phyloP scores from a whole-genome alignment of 2,888 invertebrate species.

The Galeruca laticollis region DNA sequence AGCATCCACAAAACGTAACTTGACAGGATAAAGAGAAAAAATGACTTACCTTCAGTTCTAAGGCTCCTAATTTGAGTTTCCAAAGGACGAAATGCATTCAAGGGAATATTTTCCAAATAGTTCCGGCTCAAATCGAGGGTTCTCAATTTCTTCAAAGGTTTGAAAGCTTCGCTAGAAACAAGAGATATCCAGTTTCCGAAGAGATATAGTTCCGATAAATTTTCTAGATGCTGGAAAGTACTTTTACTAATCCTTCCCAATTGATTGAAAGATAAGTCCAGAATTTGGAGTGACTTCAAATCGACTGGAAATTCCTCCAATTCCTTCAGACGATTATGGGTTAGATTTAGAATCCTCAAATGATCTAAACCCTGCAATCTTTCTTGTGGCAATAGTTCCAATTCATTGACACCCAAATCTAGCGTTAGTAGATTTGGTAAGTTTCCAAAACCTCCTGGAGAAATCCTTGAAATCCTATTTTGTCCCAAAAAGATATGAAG shows the following conservation, averaged over 20 bases:
- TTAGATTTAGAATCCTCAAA: slow-evolving; percentile 82
- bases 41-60: slow-evolving; percentile 80
- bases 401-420: slow-evolving; percentile 85
- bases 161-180: slow-evolving; percentile 83
- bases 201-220: slow-evolving; percentile 81
- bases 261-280: slow-evolving; percentile 88
- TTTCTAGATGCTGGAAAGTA: slow-evolving; percentile 82
- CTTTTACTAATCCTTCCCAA: slow-evolving; percentile 81
- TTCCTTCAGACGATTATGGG: slow-evolving; percentile 84
- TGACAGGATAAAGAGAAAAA: slow-evolving; percentile 31
- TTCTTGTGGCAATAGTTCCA: slow-evolving; percentile 87
- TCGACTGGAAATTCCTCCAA: slow-evolving; percentile 85
- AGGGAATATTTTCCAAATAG: slow-evolving; percentile 83
- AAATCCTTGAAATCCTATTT: slow-evolving; percentile 82
- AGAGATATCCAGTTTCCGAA: slow-evolving; percentile 86
- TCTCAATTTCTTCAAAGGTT: slow-evolving; percentile 79
- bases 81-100: slow-evolving; percentile 81
- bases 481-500: slow-evolving; percentile 80
- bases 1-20: no score
- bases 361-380: slow-evolving; percentile 83
- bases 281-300: slow-evolving; percentile 80
- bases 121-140: slow-evolving; percentile 86
- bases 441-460: slow-evolving; percentile 86
- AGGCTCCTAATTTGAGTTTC: slow-evolving; percentile 86
- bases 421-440: slow-evolving; percentile 81